phyloP scores from a whole-genome alignment of 2,888 invertebrate genomes.

The Nebria brevicollis region DNA sequence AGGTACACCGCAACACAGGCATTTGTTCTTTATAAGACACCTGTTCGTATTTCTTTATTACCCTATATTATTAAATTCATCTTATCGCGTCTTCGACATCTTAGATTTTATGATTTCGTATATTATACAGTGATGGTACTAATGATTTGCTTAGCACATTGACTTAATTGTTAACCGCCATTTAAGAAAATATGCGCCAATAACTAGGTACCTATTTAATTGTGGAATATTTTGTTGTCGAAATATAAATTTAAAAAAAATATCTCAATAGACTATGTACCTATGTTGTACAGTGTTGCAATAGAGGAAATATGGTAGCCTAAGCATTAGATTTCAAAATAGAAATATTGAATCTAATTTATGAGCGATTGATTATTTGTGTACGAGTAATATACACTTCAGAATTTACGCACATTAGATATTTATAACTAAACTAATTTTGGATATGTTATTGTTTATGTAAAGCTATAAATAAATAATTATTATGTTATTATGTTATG shows the following conservation, averaged over 20 bases:
- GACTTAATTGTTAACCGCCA: not conserved
- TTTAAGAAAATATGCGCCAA: not conserved
- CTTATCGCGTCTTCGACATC: not conserved
- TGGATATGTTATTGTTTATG: not conserved
- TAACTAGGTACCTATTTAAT: not conserved
- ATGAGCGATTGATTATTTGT: not conserved
- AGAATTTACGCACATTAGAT: not conserved
- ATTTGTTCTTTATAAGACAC: not conserved
- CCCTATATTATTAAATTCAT: constrained; percentile 1
- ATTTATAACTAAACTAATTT: too few species aligned
- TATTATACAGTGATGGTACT: not conserved
- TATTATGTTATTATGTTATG: too few species aligned
- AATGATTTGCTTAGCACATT: not conserved
- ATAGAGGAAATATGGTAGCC: not conserved
- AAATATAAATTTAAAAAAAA: not conserved
- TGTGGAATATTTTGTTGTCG: not conserved
- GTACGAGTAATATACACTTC: not conserved
- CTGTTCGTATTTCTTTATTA: not conserved
- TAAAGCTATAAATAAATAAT: not conserved
- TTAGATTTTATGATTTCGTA: not conserved
- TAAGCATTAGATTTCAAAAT: not conserved
- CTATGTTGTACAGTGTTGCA: not conserved
- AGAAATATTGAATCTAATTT: not conserved
- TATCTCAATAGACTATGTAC: not conserved
- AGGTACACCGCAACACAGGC: not conserved